Percentiles rank a stretch among this genome's conserved stretches.
Conservation (phyloP, 2,888 invertebrate species). For the Conus canariensis region DNA sequence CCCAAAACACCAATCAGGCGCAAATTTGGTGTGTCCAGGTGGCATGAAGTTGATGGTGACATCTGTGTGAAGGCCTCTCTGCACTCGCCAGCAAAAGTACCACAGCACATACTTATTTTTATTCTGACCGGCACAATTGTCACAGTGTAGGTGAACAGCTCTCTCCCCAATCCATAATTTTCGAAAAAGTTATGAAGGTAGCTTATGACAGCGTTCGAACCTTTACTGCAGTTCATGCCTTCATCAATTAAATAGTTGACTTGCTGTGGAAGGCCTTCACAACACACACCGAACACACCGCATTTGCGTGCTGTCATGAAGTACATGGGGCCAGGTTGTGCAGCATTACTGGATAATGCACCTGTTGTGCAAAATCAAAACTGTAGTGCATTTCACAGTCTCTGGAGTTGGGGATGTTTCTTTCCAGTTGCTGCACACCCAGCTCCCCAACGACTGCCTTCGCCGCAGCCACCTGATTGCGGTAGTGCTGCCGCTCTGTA, state of each 20-base stretch:
- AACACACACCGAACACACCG: conserved; percentile 57
- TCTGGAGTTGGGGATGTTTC: not conserved
- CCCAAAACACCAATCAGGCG: conserved; percentile 54
- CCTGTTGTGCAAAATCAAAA: conserved; percentile 62
- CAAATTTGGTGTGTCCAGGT: conserved; percentile 52
- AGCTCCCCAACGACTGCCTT: not conserved
- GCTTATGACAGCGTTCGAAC: conserved; percentile 42
- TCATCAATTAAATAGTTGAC: conserved; percentile 60
- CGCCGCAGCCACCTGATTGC: not conserved
- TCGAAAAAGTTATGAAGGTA: conserved; percentile 48
- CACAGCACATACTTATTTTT: conserved; percentile 47
- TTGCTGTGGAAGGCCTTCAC: conserved; percentile 50
- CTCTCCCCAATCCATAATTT: conserved; percentile 46
- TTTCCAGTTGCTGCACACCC: not conserved
- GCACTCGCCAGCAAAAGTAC: conserved; percentile 45
- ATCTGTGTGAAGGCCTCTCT: conserved; percentile 39
- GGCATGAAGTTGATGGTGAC: conserved; percentile 42
- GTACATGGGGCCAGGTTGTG: conserved; percentile 60
- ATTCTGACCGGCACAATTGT: conserved; percentile 46
- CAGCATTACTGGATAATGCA: conserved; percentile 58
- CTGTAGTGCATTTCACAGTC: conserved; percentile 49
- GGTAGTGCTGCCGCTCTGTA: conserved; percentile 17
- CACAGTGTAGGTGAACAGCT: conserved; percentile 36
- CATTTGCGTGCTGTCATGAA: conserved; percentile 60
- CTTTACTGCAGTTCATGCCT: conserved; percentile 45